Evolutionary conservation across 2,113 vertebrate species (phyloP).

Genomic region (Regulus satrapa): DNA sequence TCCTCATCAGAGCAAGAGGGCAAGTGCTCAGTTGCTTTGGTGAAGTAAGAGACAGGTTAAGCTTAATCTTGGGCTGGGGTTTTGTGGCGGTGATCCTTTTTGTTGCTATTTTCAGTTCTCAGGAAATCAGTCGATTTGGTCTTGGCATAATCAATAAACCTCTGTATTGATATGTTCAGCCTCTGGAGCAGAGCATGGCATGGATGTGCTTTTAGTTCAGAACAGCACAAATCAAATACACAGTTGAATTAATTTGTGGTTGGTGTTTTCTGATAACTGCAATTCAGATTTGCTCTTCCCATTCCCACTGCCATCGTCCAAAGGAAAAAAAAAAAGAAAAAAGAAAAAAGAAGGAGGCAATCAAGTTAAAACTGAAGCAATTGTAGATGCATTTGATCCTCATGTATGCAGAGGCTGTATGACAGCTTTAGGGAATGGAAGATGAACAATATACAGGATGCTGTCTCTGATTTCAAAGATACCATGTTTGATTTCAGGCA

Average conservation of each 20-base stretch:
- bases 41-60: neutral
- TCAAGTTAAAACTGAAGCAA: neutral
- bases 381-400: neutral
- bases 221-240: neutral
- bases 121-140: neutral
- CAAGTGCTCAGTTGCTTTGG: neutral
- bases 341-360: neutral
- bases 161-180: neutral
- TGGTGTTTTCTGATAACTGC: neutral
- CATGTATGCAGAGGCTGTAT: neutral
- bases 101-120: neutral
- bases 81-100: neutral
- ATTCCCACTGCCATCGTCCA: neutral
- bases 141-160: neutral
- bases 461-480: neutral
- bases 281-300: neutral
- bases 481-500: neutral
- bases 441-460: neutral
- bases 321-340: neutral
- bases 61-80: neutral
- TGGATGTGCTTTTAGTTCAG: neutral
- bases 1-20: neutral
- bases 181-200: neutral
- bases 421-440: neutral
- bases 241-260: neutral